Conservation (phyloP, 2,797 vertebrate genomes). For the Coccyzus lansbergi region DNA sequence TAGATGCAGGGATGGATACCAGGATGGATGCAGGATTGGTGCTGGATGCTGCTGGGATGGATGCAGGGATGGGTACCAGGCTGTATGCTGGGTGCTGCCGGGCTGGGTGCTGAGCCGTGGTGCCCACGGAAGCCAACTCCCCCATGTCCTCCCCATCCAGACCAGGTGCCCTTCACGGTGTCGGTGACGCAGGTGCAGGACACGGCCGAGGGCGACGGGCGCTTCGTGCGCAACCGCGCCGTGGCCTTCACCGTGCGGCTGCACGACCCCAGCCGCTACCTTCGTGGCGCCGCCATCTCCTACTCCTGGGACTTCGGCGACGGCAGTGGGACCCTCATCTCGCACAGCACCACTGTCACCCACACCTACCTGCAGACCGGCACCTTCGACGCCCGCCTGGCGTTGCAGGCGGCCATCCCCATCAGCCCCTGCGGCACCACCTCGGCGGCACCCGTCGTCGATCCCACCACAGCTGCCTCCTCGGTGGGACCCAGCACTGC, state of each 20-base stretch:
- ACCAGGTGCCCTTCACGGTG: constrained; percentile 90
- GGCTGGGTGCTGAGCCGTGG: no score
- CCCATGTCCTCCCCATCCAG: constrained; percentile 67
- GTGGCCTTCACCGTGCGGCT: constrained; percentile 87
- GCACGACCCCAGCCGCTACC: constrained; percentile 91
- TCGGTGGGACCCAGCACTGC: background rate
- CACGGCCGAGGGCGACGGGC: constrained; percentile 80
- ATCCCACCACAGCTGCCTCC: constrained; percentile 50
- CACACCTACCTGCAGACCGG: constrained; percentile 88
- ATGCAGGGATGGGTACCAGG: no score
- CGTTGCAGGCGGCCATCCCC: constrained; percentile 91
- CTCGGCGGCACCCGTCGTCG: constrained; percentile 29
- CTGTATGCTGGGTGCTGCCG: no score
- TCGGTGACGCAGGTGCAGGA: constrained; percentile 85
- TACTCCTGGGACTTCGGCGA: constrained; percentile 97
- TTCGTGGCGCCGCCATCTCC: constrained; percentile 86
- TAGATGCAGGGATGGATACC: no score
- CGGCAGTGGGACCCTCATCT: constrained; percentile 89
- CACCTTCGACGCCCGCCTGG: constrained; percentile 83
- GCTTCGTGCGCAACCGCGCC: constrained; percentile 89
- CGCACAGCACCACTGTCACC: constrained; percentile 83
- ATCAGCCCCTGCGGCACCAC: constrained; percentile 77
- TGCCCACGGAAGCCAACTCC: no score
- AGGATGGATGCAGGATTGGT: no score
- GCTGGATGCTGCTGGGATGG: no score